These are phyloP conservation scores for Orthosia cruda DNA, from an alignment of 2,888 invertebrate species.

Conservation along the genomic window DNA sequence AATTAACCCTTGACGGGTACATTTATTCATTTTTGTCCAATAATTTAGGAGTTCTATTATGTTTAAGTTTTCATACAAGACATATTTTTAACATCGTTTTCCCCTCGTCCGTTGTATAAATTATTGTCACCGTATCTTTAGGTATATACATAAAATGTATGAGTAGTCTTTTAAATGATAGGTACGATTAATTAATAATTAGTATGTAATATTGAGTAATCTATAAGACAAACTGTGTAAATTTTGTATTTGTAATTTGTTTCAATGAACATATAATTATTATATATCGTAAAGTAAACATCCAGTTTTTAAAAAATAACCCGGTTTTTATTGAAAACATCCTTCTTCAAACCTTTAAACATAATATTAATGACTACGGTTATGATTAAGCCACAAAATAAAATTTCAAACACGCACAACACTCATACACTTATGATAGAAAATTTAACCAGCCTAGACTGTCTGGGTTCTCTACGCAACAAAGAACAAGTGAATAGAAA, in stretches of 20 bases:
- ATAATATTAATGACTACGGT: neutral
- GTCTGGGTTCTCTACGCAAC: neutral
- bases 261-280: conserved; percentile 94
- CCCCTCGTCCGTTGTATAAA: conserved; percentile 89
- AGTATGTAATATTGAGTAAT: conserved; percentile 83
- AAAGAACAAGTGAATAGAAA: neutral
- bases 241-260: conserved; percentile 95
- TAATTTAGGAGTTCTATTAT: conserved; percentile 81
- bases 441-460: neutral
- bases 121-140: conserved; percentile 89
- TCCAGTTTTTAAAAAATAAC: conserved; percentile 93
- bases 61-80: conserved; percentile 71
- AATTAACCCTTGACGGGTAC: conserved; percentile 78
- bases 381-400: neutral
- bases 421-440: neutral
- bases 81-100: conserved; percentile 72
- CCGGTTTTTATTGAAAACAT: conserved; percentile 81
- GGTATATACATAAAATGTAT: conserved; percentile 91
- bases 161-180: conserved; percentile 91
- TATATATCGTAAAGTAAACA: conserved; percentile 94
- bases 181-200: conserved; percentile 90
- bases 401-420: conserved; percentile 4
- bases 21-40: conserved; percentile 84
- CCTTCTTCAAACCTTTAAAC: conserved; percentile 26
- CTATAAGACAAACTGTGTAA: conserved; percentile 92